Percentiles rank a stretch among this genome's conserved stretches.
These are phyloP conservation scores for Polylopha cassiicola DNA, from an alignment of 2,888 invertebrate genomes.

Conservation along the genomic window DNA sequence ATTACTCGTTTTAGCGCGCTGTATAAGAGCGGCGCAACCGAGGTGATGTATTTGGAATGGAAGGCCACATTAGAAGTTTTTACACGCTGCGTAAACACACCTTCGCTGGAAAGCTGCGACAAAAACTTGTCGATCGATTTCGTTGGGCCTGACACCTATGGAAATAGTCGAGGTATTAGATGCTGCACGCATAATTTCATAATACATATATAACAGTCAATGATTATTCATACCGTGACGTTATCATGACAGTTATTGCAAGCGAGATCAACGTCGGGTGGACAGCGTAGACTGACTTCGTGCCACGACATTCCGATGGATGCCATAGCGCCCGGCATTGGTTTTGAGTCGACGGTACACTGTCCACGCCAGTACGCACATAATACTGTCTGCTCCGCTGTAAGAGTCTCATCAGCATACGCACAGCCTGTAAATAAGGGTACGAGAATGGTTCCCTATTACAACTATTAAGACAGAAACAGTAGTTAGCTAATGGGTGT, in stretches of 20 bases:
- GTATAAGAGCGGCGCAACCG: conserved; percentile 88
- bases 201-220: no score
- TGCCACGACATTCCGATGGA: conserved; percentile 95
- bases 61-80: conserved; percentile 95
- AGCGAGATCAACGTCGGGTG: conserved; percentile 88
- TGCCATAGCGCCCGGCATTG: conserved; percentile 91
- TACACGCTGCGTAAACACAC: conserved; percentile 89
- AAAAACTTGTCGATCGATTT: conserved; percentile 82
- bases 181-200: background rate
- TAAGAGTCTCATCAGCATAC: conserved; percentile 97
- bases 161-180: background rate
- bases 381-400: conserved; percentile 94
- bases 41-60: conserved; percentile 93
- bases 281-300: conserved; percentile 84
- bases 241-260: conserved; percentile 97
- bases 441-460: background rate
- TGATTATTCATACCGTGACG: conserved; percentile 79
- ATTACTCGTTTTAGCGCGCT: conserved; percentile 89
- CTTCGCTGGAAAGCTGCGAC: conserved; percentile 82
- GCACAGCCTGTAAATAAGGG: conserved; percentile 85
- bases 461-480: background rate
- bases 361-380: conserved; percentile 96
- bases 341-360: conserved; percentile 85
- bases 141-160: conserved; percentile 89
- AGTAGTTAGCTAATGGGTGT: background rate